Conservation (phyloP, 2,113 vertebrate genomes). For the Psittacula cyanocephala region DNA sequence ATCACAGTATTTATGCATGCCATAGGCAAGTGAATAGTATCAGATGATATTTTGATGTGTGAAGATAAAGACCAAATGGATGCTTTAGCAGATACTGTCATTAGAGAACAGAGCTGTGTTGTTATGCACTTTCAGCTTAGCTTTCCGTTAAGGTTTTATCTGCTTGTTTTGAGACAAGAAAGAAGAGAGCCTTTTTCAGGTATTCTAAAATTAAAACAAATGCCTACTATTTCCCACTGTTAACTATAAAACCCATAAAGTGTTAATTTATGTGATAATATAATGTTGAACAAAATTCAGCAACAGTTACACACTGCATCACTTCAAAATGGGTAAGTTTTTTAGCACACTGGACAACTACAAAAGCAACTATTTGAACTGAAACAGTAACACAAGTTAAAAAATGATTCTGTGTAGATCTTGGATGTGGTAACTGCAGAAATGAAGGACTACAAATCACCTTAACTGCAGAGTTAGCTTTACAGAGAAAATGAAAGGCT, state of each 20-base stretch:
- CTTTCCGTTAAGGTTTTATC: background rate
- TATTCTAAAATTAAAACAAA: background rate
- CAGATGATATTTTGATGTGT: background rate
- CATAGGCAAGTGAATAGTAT: background rate
- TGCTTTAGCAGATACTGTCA: background rate
- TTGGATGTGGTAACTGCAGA: background rate
- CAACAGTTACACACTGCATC: background rate
- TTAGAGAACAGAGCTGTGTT: background rate
- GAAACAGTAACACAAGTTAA: background rate
- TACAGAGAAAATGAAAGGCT: background rate
- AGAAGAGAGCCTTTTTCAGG: background rate
- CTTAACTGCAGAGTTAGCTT: background rate
- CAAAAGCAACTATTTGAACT: background rate
- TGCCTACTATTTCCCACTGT: background rate
- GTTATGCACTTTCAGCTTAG: background rate
- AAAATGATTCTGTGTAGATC: background rate
- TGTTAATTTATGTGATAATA: background rate
- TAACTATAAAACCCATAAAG: background rate
- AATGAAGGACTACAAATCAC: background rate
- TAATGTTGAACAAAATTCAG: background rate
- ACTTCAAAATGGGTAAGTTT: background rate
- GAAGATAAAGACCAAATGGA: background rate
- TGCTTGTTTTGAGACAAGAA: background rate
- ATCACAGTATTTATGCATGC: background rate
- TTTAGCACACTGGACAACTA: background rate